Base-by-base conservation (phyloP, 2,797 vertebrate species). In the Hypotaenidia philippensis region DNA sequence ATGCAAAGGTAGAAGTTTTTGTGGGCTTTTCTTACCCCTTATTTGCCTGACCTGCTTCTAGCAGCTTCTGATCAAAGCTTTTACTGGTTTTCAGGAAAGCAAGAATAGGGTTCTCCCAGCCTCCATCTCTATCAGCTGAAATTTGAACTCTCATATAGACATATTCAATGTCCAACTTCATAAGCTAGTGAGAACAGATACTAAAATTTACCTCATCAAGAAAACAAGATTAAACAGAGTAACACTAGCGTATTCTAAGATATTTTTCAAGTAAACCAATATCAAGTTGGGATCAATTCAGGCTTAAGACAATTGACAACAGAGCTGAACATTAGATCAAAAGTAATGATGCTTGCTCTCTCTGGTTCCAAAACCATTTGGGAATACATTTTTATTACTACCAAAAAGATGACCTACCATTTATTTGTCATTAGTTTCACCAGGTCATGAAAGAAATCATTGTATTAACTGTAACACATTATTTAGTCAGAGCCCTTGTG, bases 381-480 rank as follows among this genome's bases (percentile, higher is more conserved):
- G 57, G 31, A 69, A 87, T 41, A 22, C 13, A 87, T 86, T 92
- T 90, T 68, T 55, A 80, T 72, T 83, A 27, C 38, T 77, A 72
- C 29, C 40, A 61, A 45, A 81, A 87, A 90, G 63, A 57, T 1
- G 3, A 50, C 70, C 76, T 69, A 90, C 32, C 92, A 91, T 92
- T 92, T 78, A 59, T 61, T 96, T 96, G 47, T 72, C 94, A 65
- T 94, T 91, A 96, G 18, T 75, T 82, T 93, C 81, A 55, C 36
- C 49, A 18, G 87, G 23, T 91, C 94, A 92, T 31, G 20, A 95
- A 93, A 96, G 20, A 72, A 80, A 93, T 89, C 5, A 49, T 50
- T 94, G 71, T 47, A 76, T 65, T 87, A 93, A 93, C 70, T 4
- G 11, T 32, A 70, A 65, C 40, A 49, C 16, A 56, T 50, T 88